Evolutionary conservation across 2,888 invertebrate genomes (phyloP).

Genomic region (Heteromyza rotundicornis): DNA sequence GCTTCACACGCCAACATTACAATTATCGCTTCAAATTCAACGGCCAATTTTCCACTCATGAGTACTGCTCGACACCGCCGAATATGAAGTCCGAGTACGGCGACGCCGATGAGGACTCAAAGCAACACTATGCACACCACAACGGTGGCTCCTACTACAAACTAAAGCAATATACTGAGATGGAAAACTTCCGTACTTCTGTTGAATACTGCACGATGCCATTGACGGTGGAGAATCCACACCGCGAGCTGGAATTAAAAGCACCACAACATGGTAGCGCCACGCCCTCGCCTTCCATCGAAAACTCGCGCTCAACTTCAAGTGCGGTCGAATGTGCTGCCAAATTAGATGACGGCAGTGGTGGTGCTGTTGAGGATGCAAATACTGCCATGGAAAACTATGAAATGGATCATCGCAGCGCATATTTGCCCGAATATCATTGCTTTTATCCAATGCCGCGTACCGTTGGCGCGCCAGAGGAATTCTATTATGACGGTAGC

Average conservation of each 20-base stretch:
- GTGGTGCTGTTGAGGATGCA: background rate
- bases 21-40: constrained; percentile 44
- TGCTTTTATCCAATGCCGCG: constrained; percentile 35
- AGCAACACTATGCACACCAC: constrained; percentile 19
- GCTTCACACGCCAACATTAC: constrained; percentile 40
- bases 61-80: constrained; percentile 25
- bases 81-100: constrained; percentile 19
- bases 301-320: constrained; percentile 23
- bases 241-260: background rate
- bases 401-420: constrained; percentile 24
- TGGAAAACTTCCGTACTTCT: constrained; percentile 44
- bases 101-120: constrained; percentile 19
- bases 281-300: constrained; percentile 12
- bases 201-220: constrained; percentile 45
- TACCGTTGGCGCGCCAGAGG: constrained; percentile 32
- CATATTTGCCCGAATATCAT: constrained; percentile 31
- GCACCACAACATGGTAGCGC: background rate
- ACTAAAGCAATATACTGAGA: constrained; percentile 43
- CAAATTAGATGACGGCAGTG: constrained; percentile 1
- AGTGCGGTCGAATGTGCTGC: constrained; percentile 25
- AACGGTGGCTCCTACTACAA: constrained; percentile 37
- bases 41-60: constrained; percentile 33
- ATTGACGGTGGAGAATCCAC: constrained; percentile 43
- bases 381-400: constrained; percentile 12
- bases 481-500: constrained; percentile 36